Evolutionary conservation across 1,140 invertebrate species (phyloP), one percentile per base, ranked within the genome.

Genomic region (Zaprionus inermis): DNA sequence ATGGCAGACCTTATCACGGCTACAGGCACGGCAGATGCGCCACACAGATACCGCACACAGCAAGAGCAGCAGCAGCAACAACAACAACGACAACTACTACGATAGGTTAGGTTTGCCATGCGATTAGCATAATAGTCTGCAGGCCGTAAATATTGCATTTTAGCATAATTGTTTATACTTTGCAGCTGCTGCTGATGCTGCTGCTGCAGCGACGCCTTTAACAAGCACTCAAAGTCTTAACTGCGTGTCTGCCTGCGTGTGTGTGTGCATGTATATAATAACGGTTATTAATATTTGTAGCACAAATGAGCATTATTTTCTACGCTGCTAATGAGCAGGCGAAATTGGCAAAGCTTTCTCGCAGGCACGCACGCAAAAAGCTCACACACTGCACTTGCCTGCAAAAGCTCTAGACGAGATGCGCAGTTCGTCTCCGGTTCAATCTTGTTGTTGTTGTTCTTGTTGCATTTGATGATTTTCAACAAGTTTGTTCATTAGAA

Each of bases 71-170:
- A 6, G 22, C 18, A 10, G 10, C 20, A 32, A n/a, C 24, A 18
- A 70, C 22, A 28, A 12, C 46, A 7, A 22, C 69, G 14, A 3
- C n/a, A 12, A 32, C 18, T 10, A n/a, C 14, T 46, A 11, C 54
- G 36, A 70, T 22, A 32, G 16, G 41, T 24, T 44, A 24, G 70
- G 75, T 44, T 63, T 46, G 56, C 75, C 78, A 78, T 74, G 74
- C 76, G 82, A 84, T 88, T 88, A 88, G 84, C 83, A 88, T 88
- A 89, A 84, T 81, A 67, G 80, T 80, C 76, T 76, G 28, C 69
- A 83, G 83, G 80, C 77, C 80, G 74, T 89, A 88, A 88, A 89
- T 88, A 89, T 89, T 89, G 78, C 80, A 88, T 88, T 88, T 88
- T 89, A 88, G 73, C 83, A 88, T 88, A 88, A 89, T 88, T 88